phyloP scores from a whole-genome alignment of 2,113 vertebrate species.

The Rhineura floridana region DNA sequence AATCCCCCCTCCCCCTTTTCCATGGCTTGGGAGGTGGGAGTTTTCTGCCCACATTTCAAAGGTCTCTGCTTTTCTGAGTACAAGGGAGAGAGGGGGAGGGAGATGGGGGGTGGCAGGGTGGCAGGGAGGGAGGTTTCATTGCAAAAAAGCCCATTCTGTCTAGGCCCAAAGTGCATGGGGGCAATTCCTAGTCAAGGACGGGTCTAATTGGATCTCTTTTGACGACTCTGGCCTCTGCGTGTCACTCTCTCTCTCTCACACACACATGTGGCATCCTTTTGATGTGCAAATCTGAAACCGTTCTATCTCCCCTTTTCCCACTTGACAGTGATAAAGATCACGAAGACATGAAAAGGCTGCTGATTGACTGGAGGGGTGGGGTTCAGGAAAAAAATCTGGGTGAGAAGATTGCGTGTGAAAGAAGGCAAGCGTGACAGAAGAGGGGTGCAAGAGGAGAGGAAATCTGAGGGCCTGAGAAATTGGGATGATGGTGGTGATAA shows the following conservation, averaged over 20 bases:
- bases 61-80: constrained; percentile 21
- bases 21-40: not conserved
- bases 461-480: not conserved
- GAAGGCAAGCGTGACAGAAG: not conserved
- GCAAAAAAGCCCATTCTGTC: not conserved
- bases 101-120: not conserved
- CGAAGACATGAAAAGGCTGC: constrained; percentile 42
- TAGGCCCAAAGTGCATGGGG: not conserved
- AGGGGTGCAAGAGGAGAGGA: not conserved
- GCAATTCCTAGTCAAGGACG: constrained; percentile 34
- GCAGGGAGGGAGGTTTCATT: constrained; percentile 8
- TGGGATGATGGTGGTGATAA: too few species aligned
- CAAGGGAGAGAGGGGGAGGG: not conserved
- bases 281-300: constrained; percentile 62
- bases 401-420: not conserved
- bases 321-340: constrained; percentile 29
- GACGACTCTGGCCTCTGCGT: constrained; percentile 42
- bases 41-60: not conserved
- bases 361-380: not conserved
- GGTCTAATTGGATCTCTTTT: constrained; percentile 65
- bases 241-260: constrained; percentile 55
- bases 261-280: constrained; percentile 51
- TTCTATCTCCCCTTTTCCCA: not conserved
- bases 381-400: not conserved
- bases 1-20: not conserved